These are phyloP conservation scores for Canis aureus DNA, from an alignment of 2,113 vertebrate genomes.

Conservation along the genomic window DNA sequence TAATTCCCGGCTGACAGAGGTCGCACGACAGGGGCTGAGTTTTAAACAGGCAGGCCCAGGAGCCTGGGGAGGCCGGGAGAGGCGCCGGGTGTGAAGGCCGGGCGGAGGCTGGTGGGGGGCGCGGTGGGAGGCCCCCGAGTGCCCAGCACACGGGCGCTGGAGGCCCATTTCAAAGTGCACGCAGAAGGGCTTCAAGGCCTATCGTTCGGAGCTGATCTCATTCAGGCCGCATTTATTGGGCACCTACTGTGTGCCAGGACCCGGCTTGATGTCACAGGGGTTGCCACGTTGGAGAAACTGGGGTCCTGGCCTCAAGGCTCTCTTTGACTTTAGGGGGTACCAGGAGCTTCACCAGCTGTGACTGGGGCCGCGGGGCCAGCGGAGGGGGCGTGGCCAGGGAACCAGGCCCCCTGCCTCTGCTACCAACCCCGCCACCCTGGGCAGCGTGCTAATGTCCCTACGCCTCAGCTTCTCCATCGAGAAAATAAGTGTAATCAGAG, in stretches of 20 bases:
- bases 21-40: conserved; percentile 31
- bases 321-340: background rate
- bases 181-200: background rate
- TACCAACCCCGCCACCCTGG: background rate
- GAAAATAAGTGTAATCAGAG: background rate
- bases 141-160: fast-evolving
- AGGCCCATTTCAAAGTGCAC: background rate
- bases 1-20: conserved; percentile 72
- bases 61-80: background rate
- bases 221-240: background rate
- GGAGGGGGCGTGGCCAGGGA: background rate
- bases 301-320: background rate
- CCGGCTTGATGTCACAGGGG: background rate
- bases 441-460: background rate
- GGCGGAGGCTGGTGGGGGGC: background rate
- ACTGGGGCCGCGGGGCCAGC: background rate
- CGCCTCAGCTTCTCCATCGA: background rate
- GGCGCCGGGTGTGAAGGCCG: no score
- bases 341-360: background rate
- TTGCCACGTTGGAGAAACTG: background rate
- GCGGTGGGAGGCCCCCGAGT: background rate
- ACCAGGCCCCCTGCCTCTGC: background rate
- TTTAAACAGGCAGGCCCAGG: conserved; percentile 48
- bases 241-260: background rate
- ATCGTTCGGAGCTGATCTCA: fast-evolving